Evolutionary conservation across 2,888 invertebrate species (phyloP).

Genomic region (Tipula vernalis): DNA sequence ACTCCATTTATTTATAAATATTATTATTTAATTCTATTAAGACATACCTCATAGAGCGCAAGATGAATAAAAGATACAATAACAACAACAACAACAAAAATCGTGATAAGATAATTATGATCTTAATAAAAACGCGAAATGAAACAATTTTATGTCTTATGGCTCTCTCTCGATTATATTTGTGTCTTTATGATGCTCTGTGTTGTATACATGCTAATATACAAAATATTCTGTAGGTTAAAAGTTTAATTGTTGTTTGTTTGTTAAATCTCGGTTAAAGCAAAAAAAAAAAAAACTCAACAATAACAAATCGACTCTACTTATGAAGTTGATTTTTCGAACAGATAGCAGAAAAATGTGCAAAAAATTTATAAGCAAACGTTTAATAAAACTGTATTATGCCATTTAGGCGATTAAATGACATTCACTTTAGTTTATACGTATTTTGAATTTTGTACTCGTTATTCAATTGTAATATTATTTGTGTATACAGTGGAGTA

Average conservation of each 20-base stretch:
- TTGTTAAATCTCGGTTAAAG: background rate
- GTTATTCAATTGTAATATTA: background rate
- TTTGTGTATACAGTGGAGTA: background rate
- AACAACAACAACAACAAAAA: background rate
- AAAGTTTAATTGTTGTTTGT: background rate
- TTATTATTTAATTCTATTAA: background rate
- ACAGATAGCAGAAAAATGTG: background rate
- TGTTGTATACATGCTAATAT: background rate
- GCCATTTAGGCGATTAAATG: background rate
- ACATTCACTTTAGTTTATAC: background rate
- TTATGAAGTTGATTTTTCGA: background rate
- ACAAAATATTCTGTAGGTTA: background rate
- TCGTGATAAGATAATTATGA: background rate
- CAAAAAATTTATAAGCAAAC: background rate
- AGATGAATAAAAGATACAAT: background rate
- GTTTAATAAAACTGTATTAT: background rate
- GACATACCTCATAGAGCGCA: background rate
- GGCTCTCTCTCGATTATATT: too few species aligned
- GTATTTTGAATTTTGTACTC: background rate
- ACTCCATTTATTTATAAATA: background rate
- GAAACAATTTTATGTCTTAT: background rate
- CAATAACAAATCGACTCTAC: background rate
- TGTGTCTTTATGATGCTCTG: background rate
- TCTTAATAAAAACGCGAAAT: background rate
- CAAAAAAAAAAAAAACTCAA: background rate